phyloP scores from a whole-genome alignment of 2,113 vertebrate genomes.

The Oncorhynchus tshawytscha region DNA sequence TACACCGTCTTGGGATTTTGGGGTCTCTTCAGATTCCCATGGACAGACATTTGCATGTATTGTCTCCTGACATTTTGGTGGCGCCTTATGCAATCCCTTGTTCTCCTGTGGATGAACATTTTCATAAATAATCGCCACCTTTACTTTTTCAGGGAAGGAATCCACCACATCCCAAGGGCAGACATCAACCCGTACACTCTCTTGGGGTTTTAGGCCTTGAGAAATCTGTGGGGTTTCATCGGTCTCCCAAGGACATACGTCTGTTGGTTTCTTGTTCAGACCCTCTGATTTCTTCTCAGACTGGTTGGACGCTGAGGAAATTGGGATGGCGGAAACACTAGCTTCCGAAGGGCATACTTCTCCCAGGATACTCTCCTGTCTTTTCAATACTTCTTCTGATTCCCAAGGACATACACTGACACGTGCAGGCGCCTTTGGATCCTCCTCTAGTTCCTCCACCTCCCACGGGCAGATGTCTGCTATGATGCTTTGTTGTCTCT shows the following conservation, averaged over 20 bases:
- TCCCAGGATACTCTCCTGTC: slow-evolving; percentile 28
- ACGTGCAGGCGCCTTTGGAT: slow-evolving; percentile 21
- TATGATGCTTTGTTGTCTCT: slow-evolving; percentile 47
- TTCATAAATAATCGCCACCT: slow-evolving; percentile 56
- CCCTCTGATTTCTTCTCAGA: slow-evolving; percentile 31
- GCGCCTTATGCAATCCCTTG: slow-evolving; percentile 42
- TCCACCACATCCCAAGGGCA: slow-evolving; percentile 61
- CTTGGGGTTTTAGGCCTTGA: slow-evolving; percentile 14
- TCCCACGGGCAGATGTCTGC: slow-evolving; percentile 61
- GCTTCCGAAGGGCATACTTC: slow-evolving; percentile 48
- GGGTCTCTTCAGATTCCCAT: slow-evolving; percentile 15
- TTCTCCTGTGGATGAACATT: slow-evolving; percentile 49
- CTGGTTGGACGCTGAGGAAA: slow-evolving; percentile 21
- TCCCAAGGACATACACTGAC: slow-evolving; percentile 59
- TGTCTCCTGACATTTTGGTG: slow-evolving; percentile 26
- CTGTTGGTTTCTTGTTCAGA: slow-evolving; percentile 15
- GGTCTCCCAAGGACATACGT: slow-evolving; percentile 59
- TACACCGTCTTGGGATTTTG: slow-evolving; percentile 27
- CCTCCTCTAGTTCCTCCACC: slow-evolving; percentile 12
- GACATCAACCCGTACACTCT: slow-evolving; percentile 49
- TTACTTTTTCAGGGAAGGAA: not conserved
- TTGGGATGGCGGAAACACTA: not conserved
- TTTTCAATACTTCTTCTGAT: slow-evolving; percentile 30
- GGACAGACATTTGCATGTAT: slow-evolving; percentile 41
- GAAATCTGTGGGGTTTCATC: slow-evolving; percentile 48